phyloP scores from a whole-genome alignment of 2,888 invertebrate genomes.

The Orthonevra nobilis region DNA sequence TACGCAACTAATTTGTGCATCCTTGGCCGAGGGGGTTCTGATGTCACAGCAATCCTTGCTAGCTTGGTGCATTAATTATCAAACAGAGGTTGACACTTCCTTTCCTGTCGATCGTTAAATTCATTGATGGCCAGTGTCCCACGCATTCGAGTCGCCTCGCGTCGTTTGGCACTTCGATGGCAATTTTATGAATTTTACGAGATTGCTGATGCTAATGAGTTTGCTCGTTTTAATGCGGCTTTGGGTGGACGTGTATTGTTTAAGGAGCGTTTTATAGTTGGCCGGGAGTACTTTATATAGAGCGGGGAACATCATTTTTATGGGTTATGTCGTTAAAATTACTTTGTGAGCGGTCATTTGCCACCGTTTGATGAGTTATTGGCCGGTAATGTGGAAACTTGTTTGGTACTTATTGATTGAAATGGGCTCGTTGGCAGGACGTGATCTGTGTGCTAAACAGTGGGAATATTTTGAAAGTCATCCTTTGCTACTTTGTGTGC shows the following conservation, averaged over 20 bases:
- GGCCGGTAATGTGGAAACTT: constrained; percentile 15
- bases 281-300: too few relatives aligned
- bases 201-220: constrained; percentile 13
- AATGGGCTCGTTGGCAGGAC: constrained; percentile 1
- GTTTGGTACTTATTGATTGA: constrained; percentile 17
- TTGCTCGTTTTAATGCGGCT: too few relatives aligned
- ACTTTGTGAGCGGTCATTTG: constrained; percentile 42
- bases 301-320: constrained; percentile 9
- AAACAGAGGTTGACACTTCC: constrained; percentile 22
- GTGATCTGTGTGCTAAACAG: not conserved
- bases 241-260: not conserved
- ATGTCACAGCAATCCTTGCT: too few relatives aligned
- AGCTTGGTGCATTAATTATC: constrained; percentile 31
- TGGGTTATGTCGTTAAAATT: constrained; percentile 40
- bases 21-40: not conserved
- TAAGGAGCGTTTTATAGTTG: not conserved
- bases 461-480: too few relatives aligned
- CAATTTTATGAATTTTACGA: constrained; percentile 36
- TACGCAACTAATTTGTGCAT: constrained; percentile 29
- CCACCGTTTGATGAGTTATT: constrained; percentile 20
- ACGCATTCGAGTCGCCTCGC: not conserved
- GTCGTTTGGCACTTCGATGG: constrained; percentile 11
- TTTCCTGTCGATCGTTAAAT: constrained; percentile 30
- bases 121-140: constrained; percentile 15
- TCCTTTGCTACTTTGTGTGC: too few relatives aligned